Conservation (phyloP, 2,797 vertebrate species). For the Spheniscus humboldti region DNA sequence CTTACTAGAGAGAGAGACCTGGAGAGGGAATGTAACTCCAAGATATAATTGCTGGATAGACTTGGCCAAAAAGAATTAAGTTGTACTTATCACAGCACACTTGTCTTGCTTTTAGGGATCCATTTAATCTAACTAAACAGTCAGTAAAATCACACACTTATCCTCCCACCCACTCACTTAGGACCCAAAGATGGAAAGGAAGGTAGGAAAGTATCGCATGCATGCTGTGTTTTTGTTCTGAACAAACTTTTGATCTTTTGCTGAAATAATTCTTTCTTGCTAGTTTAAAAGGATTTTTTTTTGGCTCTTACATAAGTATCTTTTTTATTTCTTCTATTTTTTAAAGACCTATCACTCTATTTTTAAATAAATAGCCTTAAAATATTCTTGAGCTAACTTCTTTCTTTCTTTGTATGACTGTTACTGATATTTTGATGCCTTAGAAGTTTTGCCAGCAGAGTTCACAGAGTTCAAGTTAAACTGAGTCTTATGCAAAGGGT, state of each 20-base stretch:
- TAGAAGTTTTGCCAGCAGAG: constrained; percentile 37
- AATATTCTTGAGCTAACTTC: background rate
- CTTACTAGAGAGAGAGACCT: background rate
- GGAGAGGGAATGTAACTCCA: background rate
- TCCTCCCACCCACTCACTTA: background rate
- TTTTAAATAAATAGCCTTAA: background rate
- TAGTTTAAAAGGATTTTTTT: background rate
- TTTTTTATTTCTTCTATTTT: background rate
- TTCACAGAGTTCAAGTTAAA: constrained; percentile 24
- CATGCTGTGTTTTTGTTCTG: background rate
- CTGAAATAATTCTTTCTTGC: background rate
- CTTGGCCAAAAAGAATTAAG: background rate
- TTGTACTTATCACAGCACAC: background rate
- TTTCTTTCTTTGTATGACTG: background rate
- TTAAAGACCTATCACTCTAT: background rate
- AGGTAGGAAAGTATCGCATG: background rate
- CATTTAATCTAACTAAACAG: background rate
- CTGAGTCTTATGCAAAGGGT: constrained; percentile 7
- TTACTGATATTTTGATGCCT: constrained; percentile 4
- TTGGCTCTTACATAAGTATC: background rate
- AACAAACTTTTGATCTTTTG: background rate
- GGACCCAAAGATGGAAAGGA: background rate
- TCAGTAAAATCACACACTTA: background rate
- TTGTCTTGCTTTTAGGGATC: background rate
- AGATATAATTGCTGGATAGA: background rate